Evolutionary conservation across 2,113 vertebrate genomes (phyloP).

Genomic region (Nycticryphes semicollaris): DNA sequence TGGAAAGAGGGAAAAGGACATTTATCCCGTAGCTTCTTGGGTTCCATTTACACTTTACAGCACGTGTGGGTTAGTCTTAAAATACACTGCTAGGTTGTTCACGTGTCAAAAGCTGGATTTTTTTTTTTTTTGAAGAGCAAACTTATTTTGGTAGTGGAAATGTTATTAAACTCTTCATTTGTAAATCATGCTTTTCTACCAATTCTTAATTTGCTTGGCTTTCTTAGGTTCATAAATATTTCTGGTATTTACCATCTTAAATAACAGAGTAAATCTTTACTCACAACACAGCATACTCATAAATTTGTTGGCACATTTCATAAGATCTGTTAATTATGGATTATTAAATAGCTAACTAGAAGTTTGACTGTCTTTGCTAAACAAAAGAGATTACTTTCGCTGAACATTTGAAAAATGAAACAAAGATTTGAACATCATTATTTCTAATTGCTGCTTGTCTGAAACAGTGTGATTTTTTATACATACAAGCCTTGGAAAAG

Average conservation of each 20-base stretch:
- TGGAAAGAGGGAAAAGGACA: neutral
- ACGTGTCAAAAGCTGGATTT: neutral
- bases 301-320: neutral
- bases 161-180: neutral
- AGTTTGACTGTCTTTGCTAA: neutral
- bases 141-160: neutral
- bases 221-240: neutral
- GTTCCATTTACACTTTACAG: neutral
- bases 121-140: neutral
- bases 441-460: neutral
- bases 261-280: neutral
- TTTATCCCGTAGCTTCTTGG: neutral
- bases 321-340: neutral
- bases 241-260: neutral
- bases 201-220: neutral
- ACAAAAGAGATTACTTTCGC: neutral
- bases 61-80: neutral
- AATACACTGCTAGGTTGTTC: neutral
- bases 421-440: neutral
- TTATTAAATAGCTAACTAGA: neutral
- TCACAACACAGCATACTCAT: neutral
- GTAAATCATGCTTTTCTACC: neutral
- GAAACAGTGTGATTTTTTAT: neutral
- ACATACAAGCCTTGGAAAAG: neutral
- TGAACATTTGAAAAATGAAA: neutral